Evolutionary conservation across 1,140 invertebrate species (phyloP), one percentile per base, ranked within the genome.

Genomic region (Myzus persicae): DNA sequence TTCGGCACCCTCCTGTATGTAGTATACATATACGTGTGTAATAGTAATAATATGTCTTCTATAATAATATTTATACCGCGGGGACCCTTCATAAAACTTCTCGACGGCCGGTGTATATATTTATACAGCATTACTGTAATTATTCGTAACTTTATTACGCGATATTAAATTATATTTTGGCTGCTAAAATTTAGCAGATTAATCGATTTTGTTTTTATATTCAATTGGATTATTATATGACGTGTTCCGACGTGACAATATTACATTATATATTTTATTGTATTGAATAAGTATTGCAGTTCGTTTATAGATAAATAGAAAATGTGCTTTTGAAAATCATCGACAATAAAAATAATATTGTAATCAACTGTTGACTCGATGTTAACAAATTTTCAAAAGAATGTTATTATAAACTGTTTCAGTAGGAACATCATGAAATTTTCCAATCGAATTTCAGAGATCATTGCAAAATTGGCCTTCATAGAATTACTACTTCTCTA

Each of bases 11-110:
- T 88, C 44, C 31, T n/a, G 20, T 7, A 22, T 31, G 26, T n/a
- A 36, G 46, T 36, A 88, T 38, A 82, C 6, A 82, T 38, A 38
- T 36, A 38, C 24, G 38, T 26, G 81, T 82, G 38, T 67, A 67
- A 38, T 38, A 67, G 59, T 67, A 67, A 67, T 67, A 59, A 59
- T 59, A 59, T 59, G 54, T 59, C 54, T 59, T 59, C 54, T 59
- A 59, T 48, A 88, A 88, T 88, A 88, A 88, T 88, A 88, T 88
- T 88, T 88, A 48, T 48, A 46, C 85, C 31, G 31, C 31, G 14
- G 38, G 26, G 26, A 88, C 85, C 85, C 85, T 88, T 22, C 85
- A 7, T n/a, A 3, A 88, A 88, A 46, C 9, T 88, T 48, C n/a
- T 36, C 31, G 18, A 87, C 85, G 44, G 85, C 8, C 85, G n/a